Percentiles rank a stretch among this genome's conserved stretches.
These are phyloP conservation scores for Heterochromis multidens DNA, from an alignment of 2,113 vertebrate genomes.

Conservation along the genomic window DNA sequence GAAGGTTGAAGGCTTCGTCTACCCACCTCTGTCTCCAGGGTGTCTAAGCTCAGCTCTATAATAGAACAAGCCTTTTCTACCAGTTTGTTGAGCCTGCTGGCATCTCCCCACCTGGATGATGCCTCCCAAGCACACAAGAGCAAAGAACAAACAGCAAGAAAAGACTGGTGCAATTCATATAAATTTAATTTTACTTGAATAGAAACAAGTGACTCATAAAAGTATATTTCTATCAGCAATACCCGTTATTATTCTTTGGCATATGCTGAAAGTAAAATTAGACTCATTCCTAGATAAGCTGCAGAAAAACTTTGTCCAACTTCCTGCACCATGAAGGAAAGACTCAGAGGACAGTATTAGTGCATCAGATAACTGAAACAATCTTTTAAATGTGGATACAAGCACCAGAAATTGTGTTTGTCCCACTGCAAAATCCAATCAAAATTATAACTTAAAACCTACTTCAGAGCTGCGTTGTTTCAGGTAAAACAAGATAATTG, in stretches of 20 bases:
- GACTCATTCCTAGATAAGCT: background rate
- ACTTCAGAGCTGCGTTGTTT: background rate
- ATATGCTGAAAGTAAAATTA: background rate
- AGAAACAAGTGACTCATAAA: background rate
- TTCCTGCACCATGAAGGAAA: background rate
- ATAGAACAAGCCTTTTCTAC: conserved; percentile 34
- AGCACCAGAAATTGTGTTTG: background rate
- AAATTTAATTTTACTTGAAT: background rate
- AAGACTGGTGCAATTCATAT: background rate
- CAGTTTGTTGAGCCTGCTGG: conserved; percentile 38
- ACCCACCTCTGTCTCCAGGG: conserved; percentile 43
- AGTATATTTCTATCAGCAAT: background rate
- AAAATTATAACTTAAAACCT: background rate
- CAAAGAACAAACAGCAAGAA: conserved; percentile 20
- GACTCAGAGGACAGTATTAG: background rate
- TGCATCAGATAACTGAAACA: background rate
- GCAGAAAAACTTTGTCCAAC: background rate
- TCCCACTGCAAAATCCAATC: background rate
- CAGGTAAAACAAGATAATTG: background rate
- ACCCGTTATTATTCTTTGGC: background rate
- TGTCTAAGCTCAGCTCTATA: conserved; percentile 34
- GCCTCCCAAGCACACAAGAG: background rate
- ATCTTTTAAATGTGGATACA: background rate
- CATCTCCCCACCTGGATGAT: conserved; percentile 1
- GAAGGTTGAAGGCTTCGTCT: conserved; percentile 43